A percentile compares a stretch with the other conserved stretches of the same genome.
These are phyloP conservation scores for Pseudopodoces humilis DNA, from an alignment of 2,113 vertebrate genomes.

Conservation along the genomic window DNA sequence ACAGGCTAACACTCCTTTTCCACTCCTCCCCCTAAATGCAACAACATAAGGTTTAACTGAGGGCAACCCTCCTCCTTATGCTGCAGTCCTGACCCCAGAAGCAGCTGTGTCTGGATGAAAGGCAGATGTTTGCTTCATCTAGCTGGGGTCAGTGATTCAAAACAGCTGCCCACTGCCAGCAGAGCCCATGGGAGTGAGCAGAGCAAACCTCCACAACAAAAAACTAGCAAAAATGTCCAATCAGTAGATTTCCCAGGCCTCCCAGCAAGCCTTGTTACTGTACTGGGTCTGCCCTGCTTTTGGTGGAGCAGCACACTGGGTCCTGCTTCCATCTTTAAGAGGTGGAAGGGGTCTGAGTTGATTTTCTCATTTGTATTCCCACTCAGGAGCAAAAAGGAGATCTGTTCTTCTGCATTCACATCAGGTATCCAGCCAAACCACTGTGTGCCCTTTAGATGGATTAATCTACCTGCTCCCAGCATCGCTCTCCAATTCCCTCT, in stretches of 20 bases:
- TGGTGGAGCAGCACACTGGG: neutral
- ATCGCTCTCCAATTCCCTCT: neutral
- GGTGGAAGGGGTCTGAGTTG: neutral
- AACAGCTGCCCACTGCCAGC: neutral
- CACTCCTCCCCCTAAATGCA: neutral
- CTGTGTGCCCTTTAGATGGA: neutral
- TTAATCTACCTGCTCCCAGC: neutral
- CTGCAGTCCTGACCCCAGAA: neutral
- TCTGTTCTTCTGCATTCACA: conserved; percentile 5
- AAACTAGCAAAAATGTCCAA: neutral
- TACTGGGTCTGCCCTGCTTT: neutral
- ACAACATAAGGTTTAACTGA: neutral
- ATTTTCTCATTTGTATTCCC: conserved; percentile 8
- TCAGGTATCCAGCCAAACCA: neutral
- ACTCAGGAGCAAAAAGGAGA: neutral
- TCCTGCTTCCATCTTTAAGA: neutral
- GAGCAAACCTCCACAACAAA: neutral
- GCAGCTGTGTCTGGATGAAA: neutral
- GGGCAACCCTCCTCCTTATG: neutral
- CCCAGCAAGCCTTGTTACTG: neutral
- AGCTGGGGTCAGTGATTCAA: neutral
- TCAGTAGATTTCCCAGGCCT: neutral
- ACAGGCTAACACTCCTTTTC: neutral
- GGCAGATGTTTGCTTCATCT: neutral
- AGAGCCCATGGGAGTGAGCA: neutral